Evolutionary conservation across 2,888 invertebrate genomes (phyloP), one percentile per base, ranked within the genome.

Genomic region (Trachelus stipa): DNA sequence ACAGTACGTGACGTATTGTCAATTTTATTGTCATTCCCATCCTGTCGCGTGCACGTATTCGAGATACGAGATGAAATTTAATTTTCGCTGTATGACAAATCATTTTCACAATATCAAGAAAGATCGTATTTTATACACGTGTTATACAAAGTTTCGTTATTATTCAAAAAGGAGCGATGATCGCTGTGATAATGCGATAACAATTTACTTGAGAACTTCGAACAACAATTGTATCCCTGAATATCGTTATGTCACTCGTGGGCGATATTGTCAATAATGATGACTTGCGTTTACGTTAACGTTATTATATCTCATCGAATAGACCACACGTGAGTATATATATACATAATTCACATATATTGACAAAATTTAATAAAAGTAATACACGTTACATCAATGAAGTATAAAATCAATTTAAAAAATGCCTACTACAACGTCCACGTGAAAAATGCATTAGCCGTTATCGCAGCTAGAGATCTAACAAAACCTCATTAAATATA

Each of bases 11-110:
- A 79, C 80, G 75, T 73, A 74, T 23, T 40, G 68, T 76, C 77
- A 74, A 80, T 80, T 79, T 81, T 76, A 79, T 81, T 81, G 80
- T 77, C 56, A 77, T 15, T 35, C 34, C 34, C 34, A 35, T 56
- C 40, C 34, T 73, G 71, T 73, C 74, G 23, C 23, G 76, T 73
- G 56, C 56, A 30, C 9, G 56, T 56, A 56, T 23, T 56, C 6
- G 56, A 56, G 56, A 2, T 56, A 56, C 23, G 56, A 23, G 23
- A 56, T 23, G 23, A 9, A 56, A 56, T 56, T 56, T 23, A 9
- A 69, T 73, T 71, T 68, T 34, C 74, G 15, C 31, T 40, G 37
- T 40, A 69, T 35, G 23, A 37, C 30, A 12, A 11, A 34, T 15
- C 69, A 34, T 23, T 76, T 69, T 69, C 73, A 69, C 6, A 23